Base-by-base conservation (phyloP, 2,797 vertebrate genomes). In the Loris lydekkerianus region DNA sequence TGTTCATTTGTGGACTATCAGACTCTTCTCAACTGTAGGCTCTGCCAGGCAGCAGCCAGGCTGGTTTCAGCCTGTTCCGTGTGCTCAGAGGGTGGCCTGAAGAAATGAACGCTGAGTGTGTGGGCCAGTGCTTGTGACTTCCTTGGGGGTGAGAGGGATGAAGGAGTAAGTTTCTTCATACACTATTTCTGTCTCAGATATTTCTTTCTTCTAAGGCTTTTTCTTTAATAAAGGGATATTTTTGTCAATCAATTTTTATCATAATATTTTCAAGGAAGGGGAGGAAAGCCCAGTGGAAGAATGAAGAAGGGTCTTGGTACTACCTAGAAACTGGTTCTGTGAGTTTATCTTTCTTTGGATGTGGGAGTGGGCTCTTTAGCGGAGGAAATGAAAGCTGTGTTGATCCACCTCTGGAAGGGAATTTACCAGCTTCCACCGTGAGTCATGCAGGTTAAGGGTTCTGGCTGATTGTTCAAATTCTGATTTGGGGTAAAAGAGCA, bases 341-440 rank as follows among this genome's bases (percentile, higher is more conserved):
- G 86, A 18, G 34, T 93, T 89, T 56, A 10, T 92, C 69, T 95
- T 73, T 67, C 34, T 11, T 18, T 46, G 93, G 86, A 40, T 61
- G 43, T 5, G 0, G 29, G 46, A 61, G 40, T 25, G 75, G 73
- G 75, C 63, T 89, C 0, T 65, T 31, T 37, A 34, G 81, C 21
- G 13, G 37, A 80, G 77, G 61, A 53, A 56, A 23, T 25, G 34
- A 53, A 46, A 49, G 23, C 65, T 4, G 1, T 37, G 72, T 25
- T 37, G 58, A 61, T 34, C 69, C 60, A 0, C 49, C n/a, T 69
- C 77, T 69, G 61, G 72, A 93, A 46, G 91, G 37, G 21, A 80
- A 37, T 31, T 27, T 34, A 27, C 58, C 1, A 27, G 69, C 37
- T 11, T 75, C 76, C 75, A 67, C 37, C 29, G 63, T 61, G 58